Base-by-base conservation (phyloP, 2,113 vertebrate genomes). In the Sander vitreus region DNA sequence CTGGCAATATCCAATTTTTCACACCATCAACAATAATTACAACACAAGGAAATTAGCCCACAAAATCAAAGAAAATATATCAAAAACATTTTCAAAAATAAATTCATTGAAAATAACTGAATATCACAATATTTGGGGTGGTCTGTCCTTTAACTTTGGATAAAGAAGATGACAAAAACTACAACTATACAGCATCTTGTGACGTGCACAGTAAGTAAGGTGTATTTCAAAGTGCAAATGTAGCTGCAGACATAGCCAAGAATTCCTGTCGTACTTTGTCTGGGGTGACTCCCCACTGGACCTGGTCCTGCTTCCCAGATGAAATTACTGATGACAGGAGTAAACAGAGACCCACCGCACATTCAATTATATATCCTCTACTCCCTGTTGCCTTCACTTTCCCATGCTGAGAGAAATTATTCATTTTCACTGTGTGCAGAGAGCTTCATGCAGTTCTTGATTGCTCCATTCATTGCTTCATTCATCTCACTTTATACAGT, bases 311-410 rank as follows among this genome's bases (percentile, higher is more conserved):
- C 59, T 73, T 78, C 81, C 16, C 54, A 77, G 78, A 89, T 70
- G 51, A 74, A 85, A 88, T 89, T 3, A 68, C 58, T 65, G 58
- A 77, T 66, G 83, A 14, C 85, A 89, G 85, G 54, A 81, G 69
- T 12, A 43, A 87, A 72, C 25, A 62, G 67, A 87, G 73, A 78
- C 65, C 73, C 76, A 67, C 48, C 36, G n/a, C 73, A 59, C 8
- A 13, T 80, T 88, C 73, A 85, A 73, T 85, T 80, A 70, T 88
- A 62, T 62, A 73, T 81, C 51, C 18, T 81, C 65, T 9, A 23
- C 71, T 82, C 71, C 8, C 72, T 78, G 67, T 89, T 80, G 67
- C 58, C 63, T 64, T 72, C 66, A 43, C 62, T 85, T 72, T 69
- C 57, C 76, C 79, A 55, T 6, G 27, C 62, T 25, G 9, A 53